A percentile compares a stretch with the other conserved stretches of the same genome.
These are phyloP conservation scores for Hystrix cristata DNA, from an alignment of 2,113 vertebrate species.

Conservation along the genomic window DNA sequence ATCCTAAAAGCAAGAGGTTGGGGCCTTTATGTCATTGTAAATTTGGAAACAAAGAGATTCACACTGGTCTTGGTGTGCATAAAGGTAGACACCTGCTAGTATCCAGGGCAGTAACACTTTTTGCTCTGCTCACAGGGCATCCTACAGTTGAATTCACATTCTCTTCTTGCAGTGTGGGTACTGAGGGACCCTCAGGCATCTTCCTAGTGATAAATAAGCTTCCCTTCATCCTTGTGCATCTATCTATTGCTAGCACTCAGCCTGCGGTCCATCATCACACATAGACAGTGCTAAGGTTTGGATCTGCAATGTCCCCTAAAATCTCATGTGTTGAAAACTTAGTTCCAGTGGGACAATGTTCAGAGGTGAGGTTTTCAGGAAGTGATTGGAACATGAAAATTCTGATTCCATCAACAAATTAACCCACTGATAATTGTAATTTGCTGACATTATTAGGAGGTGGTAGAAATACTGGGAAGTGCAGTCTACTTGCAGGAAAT, in stretches of 20 bases:
- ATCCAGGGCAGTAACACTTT: not conserved
- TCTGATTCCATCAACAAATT: not conserved
- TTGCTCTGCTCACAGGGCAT: not conserved
- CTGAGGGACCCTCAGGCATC: not conserved
- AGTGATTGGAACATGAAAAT: not conserved
- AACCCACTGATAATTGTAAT: not conserved
- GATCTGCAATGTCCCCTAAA: not conserved
- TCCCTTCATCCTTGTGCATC: not conserved
- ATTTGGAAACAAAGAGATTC: not conserved
- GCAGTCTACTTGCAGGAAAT: not conserved
- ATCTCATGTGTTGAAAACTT: not conserved
- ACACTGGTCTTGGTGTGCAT: not conserved
- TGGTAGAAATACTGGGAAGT: not conserved
- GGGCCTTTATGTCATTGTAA: not conserved
- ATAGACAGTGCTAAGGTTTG: not conserved
- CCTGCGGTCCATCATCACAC: too few species aligned
- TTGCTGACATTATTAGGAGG: not conserved
- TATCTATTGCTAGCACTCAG: accelerated
- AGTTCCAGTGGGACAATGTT: not conserved
- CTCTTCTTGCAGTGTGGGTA: not conserved
- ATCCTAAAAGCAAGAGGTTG: not conserved
- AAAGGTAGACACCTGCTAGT: not conserved
- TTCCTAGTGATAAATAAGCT: not conserved
- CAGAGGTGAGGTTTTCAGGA: not conserved
- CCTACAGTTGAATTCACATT: not conserved